Evolutionary conservation across 1,140 invertebrate genomes (phyloP), one percentile per base, ranked within the genome.

Genomic region (Hestina assimilis): DNA sequence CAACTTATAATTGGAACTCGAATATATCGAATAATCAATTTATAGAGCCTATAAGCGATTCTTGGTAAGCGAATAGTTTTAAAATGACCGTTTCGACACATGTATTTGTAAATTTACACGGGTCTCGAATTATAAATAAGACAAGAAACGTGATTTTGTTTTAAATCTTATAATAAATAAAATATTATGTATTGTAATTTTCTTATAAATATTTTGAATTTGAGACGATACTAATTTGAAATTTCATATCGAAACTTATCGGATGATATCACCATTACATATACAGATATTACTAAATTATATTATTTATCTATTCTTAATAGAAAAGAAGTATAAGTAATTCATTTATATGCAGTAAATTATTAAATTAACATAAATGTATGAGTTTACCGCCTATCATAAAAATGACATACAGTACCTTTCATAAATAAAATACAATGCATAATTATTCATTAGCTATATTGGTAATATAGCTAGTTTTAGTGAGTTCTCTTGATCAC

Each of bases 1-100:
- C 61, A 65, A 43, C 41, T 21, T 63, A 68, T 21, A 59, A 28
- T 73, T 58, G 72, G 14, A 38, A 50, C 41, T 33, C 51, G 35
- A 66, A 63, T 64, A 63, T 47, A 52, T 67, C 57, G 56, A 74
- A 66, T 56, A 47, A 52, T 60, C 68, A 63, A 79, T 77, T 77
- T 79, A 73, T 70, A 74, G 66, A 64, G 29, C 66, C 66, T 70
- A 55, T 62, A 51, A 67, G 70, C 63, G 56, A 57, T 78, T 82
- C 76, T 66, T 20, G 60, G 69, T 76, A 82, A 71, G 57, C 63
- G 68, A 73, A 79, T 69, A 69, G 64, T 72, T 65, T 55, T 73
- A 64, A 70, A 63, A 63, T 69, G 58, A 63, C 56, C 41, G 35
- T 50, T 66, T 56, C 50, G 40, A 62, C 52, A 64, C 42, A 66